Percentiles rank a stretch among this genome's conserved stretches.
These are phyloP conservation scores for Pedionomus torquatus DNA, from an alignment of 2,113 vertebrate species.

Conservation along the genomic window DNA sequence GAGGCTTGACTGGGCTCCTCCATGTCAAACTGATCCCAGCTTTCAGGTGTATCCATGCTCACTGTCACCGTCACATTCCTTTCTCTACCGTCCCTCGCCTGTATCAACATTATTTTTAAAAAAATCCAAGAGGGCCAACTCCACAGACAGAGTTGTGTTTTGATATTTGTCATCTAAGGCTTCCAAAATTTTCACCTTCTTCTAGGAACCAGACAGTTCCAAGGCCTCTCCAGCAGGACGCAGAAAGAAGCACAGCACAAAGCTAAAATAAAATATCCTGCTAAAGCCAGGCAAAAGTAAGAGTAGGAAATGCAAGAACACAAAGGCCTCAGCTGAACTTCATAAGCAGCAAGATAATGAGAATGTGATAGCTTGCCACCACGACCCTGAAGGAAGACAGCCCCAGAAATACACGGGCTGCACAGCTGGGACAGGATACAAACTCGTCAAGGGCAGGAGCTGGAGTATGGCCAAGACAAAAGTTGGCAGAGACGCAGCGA, in stretches of 20 bases:
- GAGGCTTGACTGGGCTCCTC: neutral
- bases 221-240: neutral
- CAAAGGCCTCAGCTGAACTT: neutral
- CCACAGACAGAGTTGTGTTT: neutral
- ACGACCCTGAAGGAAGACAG: neutral
- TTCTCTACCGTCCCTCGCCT: neutral
- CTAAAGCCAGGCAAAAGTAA: neutral
- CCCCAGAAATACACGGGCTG: neutral
- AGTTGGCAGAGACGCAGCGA: fast-evolving
- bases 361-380: neutral
- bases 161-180: neutral
- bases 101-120: neutral
- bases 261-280: neutral
- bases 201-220: neutral
- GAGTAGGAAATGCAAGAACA: neutral
- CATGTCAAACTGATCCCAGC: neutral
- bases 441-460: neutral
- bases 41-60: neutral
- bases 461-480: neutral
- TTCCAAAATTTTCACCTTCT: neutral
- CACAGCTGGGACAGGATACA: neutral
- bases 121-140: neutral
- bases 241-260: neutral
- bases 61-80: neutral
- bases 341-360: neutral